phyloP scores from a whole-genome alignment of 2,797 vertebrate genomes.

The Vespertilio murinus region DNA sequence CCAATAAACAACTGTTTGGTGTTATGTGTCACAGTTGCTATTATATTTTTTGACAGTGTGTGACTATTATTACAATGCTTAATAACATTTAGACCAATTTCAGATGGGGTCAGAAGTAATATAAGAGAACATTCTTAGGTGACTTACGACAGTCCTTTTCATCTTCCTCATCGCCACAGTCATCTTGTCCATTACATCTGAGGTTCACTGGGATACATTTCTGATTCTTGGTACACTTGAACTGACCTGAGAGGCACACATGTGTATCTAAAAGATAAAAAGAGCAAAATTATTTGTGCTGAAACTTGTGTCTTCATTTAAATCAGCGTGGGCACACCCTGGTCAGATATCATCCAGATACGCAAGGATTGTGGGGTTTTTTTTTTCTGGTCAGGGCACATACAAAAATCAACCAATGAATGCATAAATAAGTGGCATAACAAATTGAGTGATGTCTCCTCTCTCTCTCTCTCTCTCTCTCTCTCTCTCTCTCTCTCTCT shows the following conservation, averaged over 20 bases:
- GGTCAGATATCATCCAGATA: too few relatives aligned
- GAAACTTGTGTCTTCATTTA: not conserved
- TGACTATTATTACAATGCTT: not conserved
- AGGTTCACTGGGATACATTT: slow-evolving; percentile 90
- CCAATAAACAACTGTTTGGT: not conserved
- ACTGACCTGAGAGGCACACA: slow-evolving; percentile 96
- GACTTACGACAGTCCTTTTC: slow-evolving; percentile 97
- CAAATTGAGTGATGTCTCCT: too few relatives aligned
- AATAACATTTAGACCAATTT: not conserved
- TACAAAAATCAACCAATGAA: too few relatives aligned
- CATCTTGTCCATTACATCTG: slow-evolving; percentile 97
- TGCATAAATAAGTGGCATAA: too few relatives aligned
- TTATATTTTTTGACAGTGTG: not conserved
- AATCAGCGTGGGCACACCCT: not conserved
- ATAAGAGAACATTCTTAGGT: not conserved
- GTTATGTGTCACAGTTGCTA: not conserved
- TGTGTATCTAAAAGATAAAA: slow-evolving; percentile 90
- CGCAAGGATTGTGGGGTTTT: too few relatives aligned
- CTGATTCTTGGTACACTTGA: slow-evolving; percentile 96
- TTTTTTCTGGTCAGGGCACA: too few relatives aligned
- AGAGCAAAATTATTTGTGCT: slow-evolving; percentile 19
- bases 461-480: too few relatives aligned
- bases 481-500: too few relatives aligned
- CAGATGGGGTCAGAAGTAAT: not conserved
- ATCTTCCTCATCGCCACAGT: slow-evolving; percentile 97